Conservation (phyloP, 2,797 vertebrate species). For the Echeneis naucrates region DNA sequence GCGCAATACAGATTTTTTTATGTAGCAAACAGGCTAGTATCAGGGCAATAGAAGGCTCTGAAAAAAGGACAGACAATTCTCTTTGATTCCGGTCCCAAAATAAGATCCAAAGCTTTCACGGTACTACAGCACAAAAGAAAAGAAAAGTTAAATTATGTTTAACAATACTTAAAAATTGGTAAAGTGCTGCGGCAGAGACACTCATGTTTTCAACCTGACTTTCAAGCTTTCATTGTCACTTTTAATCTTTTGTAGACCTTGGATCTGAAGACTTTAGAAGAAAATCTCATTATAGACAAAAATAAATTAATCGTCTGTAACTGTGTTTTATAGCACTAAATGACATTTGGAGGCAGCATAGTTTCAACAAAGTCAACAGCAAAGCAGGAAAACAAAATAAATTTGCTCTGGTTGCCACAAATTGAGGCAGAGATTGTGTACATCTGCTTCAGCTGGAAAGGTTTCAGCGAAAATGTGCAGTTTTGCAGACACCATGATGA, state of each 20-base stretch:
- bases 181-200: not conserved
- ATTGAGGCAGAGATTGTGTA: not conserved
- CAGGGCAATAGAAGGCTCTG: not conserved
- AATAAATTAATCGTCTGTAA: not conserved
- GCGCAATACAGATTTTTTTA: not conserved
- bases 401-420: not conserved
- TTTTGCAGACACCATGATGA: not conserved
- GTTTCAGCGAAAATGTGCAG: conserved; percentile 2
- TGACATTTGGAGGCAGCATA: not conserved
- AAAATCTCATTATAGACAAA: too few relatives aligned
- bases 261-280: too few relatives aligned
- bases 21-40: not conserved
- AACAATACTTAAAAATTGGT: not conserved
- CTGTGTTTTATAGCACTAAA: not conserved
- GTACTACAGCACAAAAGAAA: not conserved
- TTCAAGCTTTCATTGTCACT: not conserved
- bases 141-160: not conserved
- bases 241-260: too few relatives aligned
- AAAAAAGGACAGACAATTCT: not conserved
- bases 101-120: too few relatives aligned
- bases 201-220: not conserved
- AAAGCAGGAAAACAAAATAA: not conserved
- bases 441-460: not conserved
- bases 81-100: not conserved
- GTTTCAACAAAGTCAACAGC: conserved; percentile 11